These are phyloP conservation scores for Sebastes oblongus DNA, from an alignment of 2,797 vertebrate genomes.

Conservation along the genomic window DNA sequence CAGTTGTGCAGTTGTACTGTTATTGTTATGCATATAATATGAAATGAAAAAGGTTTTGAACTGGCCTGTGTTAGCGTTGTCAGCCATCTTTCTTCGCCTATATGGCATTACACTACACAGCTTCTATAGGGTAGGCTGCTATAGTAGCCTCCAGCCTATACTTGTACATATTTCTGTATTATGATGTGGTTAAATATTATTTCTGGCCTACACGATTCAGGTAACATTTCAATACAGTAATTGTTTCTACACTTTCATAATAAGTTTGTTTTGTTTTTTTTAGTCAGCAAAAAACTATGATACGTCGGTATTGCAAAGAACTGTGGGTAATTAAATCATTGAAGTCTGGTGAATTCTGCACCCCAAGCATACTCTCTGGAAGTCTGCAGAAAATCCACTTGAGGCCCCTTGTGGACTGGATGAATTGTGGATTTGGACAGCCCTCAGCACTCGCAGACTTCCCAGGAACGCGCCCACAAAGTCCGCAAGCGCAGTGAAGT, in stretches of 20 bases:
- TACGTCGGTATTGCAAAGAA: too few species aligned
- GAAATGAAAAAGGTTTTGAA: too few species aligned
- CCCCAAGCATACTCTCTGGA: too few species aligned
- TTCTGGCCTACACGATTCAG: background rate
- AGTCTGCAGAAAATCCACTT: background rate
- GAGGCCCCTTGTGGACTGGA: background rate
- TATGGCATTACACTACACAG: background rate
- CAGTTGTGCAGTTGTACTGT: too few species aligned
- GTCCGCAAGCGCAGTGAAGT: too few species aligned
- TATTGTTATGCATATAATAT: too few species aligned
- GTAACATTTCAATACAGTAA: background rate
- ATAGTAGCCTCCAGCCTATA: background rate
- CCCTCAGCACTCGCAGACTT: background rate
- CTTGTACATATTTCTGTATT: background rate
- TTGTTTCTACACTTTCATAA: background rate
- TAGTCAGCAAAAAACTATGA: too few species aligned
- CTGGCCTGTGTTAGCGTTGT: too few species aligned
- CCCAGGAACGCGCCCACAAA: background rate
- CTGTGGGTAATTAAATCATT: too few species aligned
- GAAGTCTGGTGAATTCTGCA: too few species aligned
- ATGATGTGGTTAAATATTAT: background rate
- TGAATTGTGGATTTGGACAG: background rate
- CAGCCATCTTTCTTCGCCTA: too few species aligned
- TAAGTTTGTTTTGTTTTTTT: background rate
- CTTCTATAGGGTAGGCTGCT: background rate